Evolutionary conservation across 2,113 vertebrate genomes (phyloP).

Genomic region (Gila orcuttii): DNA sequence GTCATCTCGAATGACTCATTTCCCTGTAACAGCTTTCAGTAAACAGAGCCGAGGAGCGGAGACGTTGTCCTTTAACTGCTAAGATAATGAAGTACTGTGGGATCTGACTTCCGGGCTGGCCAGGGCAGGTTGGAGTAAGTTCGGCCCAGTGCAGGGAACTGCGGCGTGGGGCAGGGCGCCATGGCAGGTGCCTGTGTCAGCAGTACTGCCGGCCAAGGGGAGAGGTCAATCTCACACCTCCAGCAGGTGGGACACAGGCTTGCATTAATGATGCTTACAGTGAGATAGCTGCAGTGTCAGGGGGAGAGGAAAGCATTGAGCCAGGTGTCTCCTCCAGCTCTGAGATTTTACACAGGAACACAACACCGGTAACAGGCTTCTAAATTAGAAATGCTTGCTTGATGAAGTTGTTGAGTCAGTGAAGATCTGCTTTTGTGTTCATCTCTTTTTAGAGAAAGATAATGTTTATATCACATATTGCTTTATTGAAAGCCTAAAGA

Average conservation of each 20-base stretch:
- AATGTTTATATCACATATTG: not conserved
- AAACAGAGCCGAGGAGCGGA: constrained; percentile 22
- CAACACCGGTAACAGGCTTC: constrained; percentile 9
- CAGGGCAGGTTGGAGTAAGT: constrained; percentile 21
- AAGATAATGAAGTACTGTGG: constrained; percentile 45
- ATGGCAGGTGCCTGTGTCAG: constrained; percentile 60
- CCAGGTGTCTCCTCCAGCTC: constrained; percentile 27
- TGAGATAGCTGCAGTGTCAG: constrained; percentile 37
- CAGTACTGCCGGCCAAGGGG: constrained; percentile 49
- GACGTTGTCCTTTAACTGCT: constrained; percentile 34
- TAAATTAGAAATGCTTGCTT: constrained; percentile 11
- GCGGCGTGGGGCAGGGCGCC: not conserved
- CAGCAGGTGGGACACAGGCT: constrained; percentile 57
- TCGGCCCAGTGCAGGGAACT: constrained; percentile 33
- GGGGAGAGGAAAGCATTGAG: constrained; percentile 26
- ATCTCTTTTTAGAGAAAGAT: not conserved
- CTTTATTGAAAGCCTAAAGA: not conserved
- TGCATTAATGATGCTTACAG: constrained; percentile 58
- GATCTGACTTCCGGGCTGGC: constrained; percentile 1
- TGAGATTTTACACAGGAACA: constrained; percentile 28
- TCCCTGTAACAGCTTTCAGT: constrained; percentile 22
- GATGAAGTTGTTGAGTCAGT: constrained; percentile 1
- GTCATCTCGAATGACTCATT: constrained; percentile 32
- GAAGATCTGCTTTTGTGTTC: not conserved
- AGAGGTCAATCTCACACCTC: constrained; percentile 60